Evolutionary conservation across 2,888 invertebrate genomes (phyloP).

Genomic region (Agapetus fuscipes): DNA sequence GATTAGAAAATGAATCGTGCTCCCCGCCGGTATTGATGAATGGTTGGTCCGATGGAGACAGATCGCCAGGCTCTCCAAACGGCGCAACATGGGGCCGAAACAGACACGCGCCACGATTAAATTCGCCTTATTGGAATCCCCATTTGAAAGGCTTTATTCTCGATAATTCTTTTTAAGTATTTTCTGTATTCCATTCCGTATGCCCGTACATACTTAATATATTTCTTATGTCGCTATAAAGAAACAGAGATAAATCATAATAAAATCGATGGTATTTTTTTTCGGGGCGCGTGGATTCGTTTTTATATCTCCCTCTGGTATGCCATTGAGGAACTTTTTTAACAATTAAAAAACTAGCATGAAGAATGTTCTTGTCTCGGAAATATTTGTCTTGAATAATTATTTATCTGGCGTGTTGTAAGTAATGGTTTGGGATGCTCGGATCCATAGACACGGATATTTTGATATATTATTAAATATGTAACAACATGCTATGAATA

Average conservation of each 20-base stretch:
- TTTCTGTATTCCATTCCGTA: neutral
- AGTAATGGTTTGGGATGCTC: no score
- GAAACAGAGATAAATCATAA: neutral
- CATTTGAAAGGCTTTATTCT: conserved; percentile 9
- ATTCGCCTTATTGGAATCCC: neutral
- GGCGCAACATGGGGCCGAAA: conserved; percentile 12
- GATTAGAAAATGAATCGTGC: conserved; percentile 16
- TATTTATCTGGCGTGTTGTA: no score
- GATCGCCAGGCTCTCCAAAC: conserved; percentile 6
- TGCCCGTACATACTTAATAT: no score
- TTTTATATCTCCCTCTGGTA: no score
- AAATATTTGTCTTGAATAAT: no score
- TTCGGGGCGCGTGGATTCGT: no score
- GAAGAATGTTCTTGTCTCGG: no score
- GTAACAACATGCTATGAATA: no score
- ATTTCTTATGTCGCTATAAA: neutral
- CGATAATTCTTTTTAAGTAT: conserved; percentile 8
- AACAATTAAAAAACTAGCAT: no score
- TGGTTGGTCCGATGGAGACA: conserved; percentile 12
- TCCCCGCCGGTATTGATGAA: conserved; percentile 20
- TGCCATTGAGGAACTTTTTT: no score
- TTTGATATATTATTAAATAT: no score
- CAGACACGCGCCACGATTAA: conserved; percentile 3
- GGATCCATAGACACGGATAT: no score
- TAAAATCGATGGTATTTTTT: neutral